Conservation (phyloP, 1,140 invertebrate species). For the Monomorium pharaonis region DNA sequence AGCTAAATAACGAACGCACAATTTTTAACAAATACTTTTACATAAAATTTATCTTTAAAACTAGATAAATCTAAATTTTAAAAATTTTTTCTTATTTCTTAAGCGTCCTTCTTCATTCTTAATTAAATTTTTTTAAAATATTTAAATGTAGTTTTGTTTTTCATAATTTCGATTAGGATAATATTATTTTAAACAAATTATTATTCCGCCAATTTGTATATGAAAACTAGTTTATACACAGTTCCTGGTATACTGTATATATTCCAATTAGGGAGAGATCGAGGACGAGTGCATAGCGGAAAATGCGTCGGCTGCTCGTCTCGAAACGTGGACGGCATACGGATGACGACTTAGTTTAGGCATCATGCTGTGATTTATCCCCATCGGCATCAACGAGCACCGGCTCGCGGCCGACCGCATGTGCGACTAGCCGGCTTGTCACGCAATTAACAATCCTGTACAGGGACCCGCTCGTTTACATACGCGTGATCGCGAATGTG, state of each 20-base stretch:
- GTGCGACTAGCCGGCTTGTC: conserved; percentile 13
- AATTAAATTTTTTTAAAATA: background rate
- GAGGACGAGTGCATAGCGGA: conserved; percentile 40
- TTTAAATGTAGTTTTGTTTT: background rate
- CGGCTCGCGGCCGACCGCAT: background rate
- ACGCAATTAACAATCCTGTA: conserved; percentile 51
- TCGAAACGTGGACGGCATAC: conserved; percentile 53
- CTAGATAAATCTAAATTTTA: background rate
- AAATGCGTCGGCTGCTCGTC: conserved; percentile 24
- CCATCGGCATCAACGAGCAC: background rate
- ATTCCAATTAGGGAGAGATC: background rate
- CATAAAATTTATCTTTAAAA: background rate
- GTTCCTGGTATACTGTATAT: background rate
- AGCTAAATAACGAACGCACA: background rate
- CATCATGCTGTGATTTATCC: conserved; percentile 39
- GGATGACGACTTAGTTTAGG: conserved; percentile 56
- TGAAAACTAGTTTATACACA: background rate
- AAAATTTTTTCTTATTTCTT: background rate
- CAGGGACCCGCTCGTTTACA: conserved; percentile 35
- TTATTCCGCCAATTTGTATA: background rate
- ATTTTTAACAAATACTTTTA: background rate
- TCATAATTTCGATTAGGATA: background rate
- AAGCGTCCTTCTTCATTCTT: too few relatives aligned
- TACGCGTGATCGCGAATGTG: conserved; percentile 50
- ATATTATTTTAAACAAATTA: background rate